Conservation (phyloP, 2,797 vertebrate genomes). For the Melanotaenia boesemani region DNA sequence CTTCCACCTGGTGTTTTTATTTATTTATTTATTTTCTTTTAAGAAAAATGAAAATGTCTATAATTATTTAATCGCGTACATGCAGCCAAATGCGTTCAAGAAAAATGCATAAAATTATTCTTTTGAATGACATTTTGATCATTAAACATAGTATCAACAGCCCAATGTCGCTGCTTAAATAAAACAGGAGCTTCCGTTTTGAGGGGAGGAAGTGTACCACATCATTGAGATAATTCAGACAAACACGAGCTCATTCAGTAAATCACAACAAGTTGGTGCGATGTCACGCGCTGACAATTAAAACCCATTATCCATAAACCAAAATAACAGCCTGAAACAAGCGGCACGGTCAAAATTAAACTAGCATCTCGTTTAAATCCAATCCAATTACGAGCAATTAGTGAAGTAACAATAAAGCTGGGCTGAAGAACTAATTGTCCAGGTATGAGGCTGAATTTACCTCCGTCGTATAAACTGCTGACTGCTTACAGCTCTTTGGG, state of each 20-base stretch:
- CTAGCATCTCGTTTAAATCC: not conserved
- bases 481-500: not conserved
- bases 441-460: conserved; percentile 10
- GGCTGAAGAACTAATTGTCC: not conserved
- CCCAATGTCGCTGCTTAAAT: too few species aligned
- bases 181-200: not conserved
- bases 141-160: not conserved
- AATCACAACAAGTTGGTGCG: conserved; percentile 43
- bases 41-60: not conserved
- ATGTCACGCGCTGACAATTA: conserved; percentile 42
- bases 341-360: not conserved
- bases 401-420: not conserved
- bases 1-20: too few species aligned
- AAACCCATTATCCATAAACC: conserved; percentile 31
- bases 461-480: conserved; percentile 8
- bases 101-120: not conserved
- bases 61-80: not conserved
- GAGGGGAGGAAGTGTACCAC: not conserved
- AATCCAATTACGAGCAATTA: conserved; percentile 12
- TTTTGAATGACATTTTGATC: not conserved
- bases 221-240: conserved; percentile 30
- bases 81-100: not conserved
- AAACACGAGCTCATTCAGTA: conserved; percentile 19
- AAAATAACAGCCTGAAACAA: not conserved
- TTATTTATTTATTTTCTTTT: too few species aligned